A percentile compares a stretch with the other conserved stretches of the same genome.
phyloP scores from a whole-genome alignment of 2,888 invertebrate genomes.

The Drosophila robusta region DNA sequence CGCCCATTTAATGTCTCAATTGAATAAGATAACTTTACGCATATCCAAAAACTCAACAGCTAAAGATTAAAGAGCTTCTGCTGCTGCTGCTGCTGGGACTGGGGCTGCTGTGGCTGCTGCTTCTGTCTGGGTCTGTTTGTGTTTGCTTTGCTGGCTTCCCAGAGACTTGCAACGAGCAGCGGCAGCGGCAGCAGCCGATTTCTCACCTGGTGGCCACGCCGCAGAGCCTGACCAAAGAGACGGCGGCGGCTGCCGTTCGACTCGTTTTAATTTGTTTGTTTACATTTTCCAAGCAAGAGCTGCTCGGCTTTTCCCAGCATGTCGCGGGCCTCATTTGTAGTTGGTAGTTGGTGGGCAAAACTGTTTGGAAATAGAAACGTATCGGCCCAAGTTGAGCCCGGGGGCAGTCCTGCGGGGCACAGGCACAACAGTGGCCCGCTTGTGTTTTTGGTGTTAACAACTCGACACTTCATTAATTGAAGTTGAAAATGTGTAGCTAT shows the following conservation, averaged over 20 bases:
- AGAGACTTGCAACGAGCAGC: constrained; percentile 32
- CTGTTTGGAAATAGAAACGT: constrained; percentile 69
- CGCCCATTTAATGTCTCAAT: constrained; percentile 49
- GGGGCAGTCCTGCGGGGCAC: constrained; percentile 20
- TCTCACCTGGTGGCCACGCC: constrained; percentile 70
- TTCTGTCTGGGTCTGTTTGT: constrained; percentile 45
- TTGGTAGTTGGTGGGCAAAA: constrained; percentile 37
- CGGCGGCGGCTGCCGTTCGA: constrained; percentile 53
- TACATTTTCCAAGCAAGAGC: constrained; percentile 65
- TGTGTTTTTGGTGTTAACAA: constrained; percentile 78
- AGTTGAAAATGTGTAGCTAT: constrained; percentile 79
- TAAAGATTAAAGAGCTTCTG: constrained; percentile 74
- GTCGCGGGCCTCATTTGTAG: constrained; percentile 47
- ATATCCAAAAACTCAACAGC: constrained; percentile 55
- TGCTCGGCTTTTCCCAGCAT: constrained; percentile 62
- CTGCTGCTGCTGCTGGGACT: constrained; percentile 42
- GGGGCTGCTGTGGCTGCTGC: no score
- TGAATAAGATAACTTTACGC: constrained; percentile 26
- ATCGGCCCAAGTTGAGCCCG: constrained; percentile 7
- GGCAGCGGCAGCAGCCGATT: no score
- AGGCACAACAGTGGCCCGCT: constrained; percentile 21
- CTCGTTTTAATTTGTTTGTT: constrained; percentile 80
- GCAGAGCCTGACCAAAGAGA: constrained; percentile 39
- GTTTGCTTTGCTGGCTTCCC: constrained; percentile 43
- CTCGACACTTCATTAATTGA: constrained; percentile 80